phyloP scores from a whole-genome alignment of 1,140 invertebrate species.

The Onthophagus taurus region DNA sequence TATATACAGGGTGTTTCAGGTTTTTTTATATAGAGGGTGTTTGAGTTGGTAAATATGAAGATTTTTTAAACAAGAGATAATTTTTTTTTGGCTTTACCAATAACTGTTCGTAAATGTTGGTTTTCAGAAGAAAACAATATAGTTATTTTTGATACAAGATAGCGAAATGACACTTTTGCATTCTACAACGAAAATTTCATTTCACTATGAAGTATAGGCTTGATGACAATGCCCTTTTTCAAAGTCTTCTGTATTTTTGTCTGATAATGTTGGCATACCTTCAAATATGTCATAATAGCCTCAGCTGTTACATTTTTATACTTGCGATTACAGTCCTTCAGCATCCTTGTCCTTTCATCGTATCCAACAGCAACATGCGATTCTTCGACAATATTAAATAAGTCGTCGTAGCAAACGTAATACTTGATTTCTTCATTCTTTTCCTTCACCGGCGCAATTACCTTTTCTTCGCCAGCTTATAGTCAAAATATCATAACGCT shows the following conservation, averaged over 20 bases:
- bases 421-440: slow-evolving; percentile 19
- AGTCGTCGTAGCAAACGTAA: slow-evolving; percentile 23
- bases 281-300: slow-evolving; percentile 22
- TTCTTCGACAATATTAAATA: slow-evolving; percentile 24
- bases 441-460: slow-evolving; percentile 18
- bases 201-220: slow-evolving; percentile 26
- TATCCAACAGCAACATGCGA: slow-evolving; percentile 22
- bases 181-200: slow-evolving; percentile 22
- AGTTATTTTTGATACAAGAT: slow-evolving; percentile 20
- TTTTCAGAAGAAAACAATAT: slow-evolving; percentile 10
- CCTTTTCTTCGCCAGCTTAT: slow-evolving; percentile 15
- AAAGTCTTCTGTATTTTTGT: slow-evolving; percentile 21
- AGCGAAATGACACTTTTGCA: slow-evolving; percentile 7
- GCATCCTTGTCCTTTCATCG: slow-evolving; percentile 22
- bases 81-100: too few relatives aligned
- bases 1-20: too few relatives aligned
- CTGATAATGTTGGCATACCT: slow-evolving; percentile 19
- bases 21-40: too few relatives aligned
- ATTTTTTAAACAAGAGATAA: too few relatives aligned
- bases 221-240: slow-evolving; percentile 28
- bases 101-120: too few relatives aligned
- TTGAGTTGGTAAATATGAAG: too few relatives aligned
- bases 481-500: slow-evolving; percentile 13
- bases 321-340: slow-evolving; percentile 14
- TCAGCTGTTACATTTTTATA: slow-evolving; percentile 24